Conservation (phyloP, 2,888 invertebrate genomes). For the Cephus spinipes region DNA sequence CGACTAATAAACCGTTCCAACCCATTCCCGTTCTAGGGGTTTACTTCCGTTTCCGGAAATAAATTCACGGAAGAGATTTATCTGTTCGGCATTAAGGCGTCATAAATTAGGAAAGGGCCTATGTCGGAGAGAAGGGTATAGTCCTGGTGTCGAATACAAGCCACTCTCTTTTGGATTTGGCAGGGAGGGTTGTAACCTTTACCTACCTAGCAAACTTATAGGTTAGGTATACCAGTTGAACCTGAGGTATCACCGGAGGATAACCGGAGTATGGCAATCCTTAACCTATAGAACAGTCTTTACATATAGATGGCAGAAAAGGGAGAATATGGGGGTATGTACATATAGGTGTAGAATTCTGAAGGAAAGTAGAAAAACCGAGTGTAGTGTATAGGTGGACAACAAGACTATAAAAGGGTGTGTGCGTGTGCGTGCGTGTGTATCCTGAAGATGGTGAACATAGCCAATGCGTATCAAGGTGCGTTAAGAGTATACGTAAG, state of each 20-base stretch:
- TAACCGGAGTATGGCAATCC: not conserved
- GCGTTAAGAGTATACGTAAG: constrained; percentile 15
- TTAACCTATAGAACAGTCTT: not conserved
- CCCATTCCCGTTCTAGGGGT: not conserved
- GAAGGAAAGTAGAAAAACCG: not conserved
- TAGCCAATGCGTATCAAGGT: not conserved
- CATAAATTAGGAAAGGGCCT: constrained; percentile 25
- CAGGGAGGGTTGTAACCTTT: not conserved
- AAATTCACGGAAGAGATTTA: constrained; percentile 26
- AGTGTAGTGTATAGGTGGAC: not conserved
- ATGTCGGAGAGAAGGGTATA: not conserved
- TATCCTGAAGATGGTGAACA: not conserved
- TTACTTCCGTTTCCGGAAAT: constrained; percentile 14
- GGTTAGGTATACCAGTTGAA: not conserved
- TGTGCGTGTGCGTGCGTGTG: no score
- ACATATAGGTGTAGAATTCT: not conserved
- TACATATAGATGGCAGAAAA: not conserved
- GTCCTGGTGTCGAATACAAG: not conserved
- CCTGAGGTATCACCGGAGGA: not conserved
- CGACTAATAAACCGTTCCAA: constrained; percentile 27
- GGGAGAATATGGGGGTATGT: not conserved
- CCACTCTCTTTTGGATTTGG: not conserved
- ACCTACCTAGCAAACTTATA: not conserved
- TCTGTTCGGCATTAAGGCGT: constrained; percentile 27
- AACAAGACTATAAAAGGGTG: not conserved